Evolutionary conservation across 1,140 invertebrate genomes (phyloP), one percentile per base, ranked within the genome.

Genomic region (Musca domestica): DNA sequence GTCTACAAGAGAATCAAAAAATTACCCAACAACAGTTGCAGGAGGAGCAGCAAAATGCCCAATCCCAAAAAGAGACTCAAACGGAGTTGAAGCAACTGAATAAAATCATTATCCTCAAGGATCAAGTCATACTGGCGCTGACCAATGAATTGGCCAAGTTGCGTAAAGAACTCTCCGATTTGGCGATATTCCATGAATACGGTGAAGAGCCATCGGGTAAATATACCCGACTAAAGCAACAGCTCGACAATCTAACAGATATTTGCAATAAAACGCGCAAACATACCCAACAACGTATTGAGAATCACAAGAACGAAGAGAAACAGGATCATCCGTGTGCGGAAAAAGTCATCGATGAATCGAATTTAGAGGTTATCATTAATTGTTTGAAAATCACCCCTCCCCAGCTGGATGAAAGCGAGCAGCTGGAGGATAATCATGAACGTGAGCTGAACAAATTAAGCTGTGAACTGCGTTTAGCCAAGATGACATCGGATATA

Each of bases 111-210:
- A 73, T 73, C 2, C 67, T 81, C 0, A 81, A 81, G 67, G 78
- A 81, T 73, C 76, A 81, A 56, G 78, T 81, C 6, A 81, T 81
- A 30, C 71, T 76, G 2, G 78, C 78, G 0, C 48, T 81, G 2
- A 81, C 78, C 69, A 77, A 76, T 64, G 78, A 81, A 34, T 47
- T 81, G 69, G 78, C 76, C 64, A 81, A 81, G 64, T 68, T 81
- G 64, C 75, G 78, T 30, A 81, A 81, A 69, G 78, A 81, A 64
- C 73, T 81, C 22, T 81, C 78, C 51, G 78, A 81, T 25, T 61
- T 81, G 71, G 78, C 78, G 14, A 81, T 81, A 61, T 77, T 75
- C 22, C 78, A 81, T 25, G 78, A 81, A 61, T 81, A 81, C 22
- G 78, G 78, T 27, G 75, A 81, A 49, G 78, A 81, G 71, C 78